Percentiles rank a stretch among this genome's conserved stretches.
These are phyloP conservation scores for Oxystoma pomonae DNA, from an alignment of 2,888 invertebrate genomes.

Conservation along the genomic window DNA sequence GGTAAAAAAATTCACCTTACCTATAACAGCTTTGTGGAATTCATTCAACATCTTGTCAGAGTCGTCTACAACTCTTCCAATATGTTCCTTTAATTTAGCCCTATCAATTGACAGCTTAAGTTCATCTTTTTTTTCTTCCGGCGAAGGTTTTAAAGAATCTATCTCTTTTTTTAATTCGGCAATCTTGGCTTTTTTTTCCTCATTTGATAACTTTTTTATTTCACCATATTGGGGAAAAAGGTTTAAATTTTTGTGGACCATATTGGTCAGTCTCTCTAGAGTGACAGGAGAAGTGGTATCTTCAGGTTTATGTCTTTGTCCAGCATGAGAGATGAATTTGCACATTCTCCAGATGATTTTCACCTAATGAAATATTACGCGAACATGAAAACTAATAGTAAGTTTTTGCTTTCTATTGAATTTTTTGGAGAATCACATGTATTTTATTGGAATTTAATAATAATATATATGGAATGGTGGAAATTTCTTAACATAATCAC, in stretches of 20 bases:
- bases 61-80: neutral
- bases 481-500: no score
- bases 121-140: constrained; percentile 10
- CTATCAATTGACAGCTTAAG: neutral
- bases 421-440: no score
- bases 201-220: constrained; percentile 19
- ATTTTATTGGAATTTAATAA: no score
- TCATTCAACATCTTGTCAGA: neutral
- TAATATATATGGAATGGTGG: no score
- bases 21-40: neutral
- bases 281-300: constrained; percentile 13
- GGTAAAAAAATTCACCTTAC: no score
- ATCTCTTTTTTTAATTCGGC: constrained; percentile 13
- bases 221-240: constrained; percentile 31
- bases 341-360: constrained; percentile 31
- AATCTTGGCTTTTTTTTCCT: constrained; percentile 12
- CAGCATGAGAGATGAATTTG: constrained; percentile 23
- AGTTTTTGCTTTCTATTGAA: no score
- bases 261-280: constrained; percentile 21
- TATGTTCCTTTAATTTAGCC: neutral
- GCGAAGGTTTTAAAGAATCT: constrained; percentile 4
- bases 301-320: constrained; percentile 17
- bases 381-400: neutral
- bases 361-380: constrained; percentile 21
- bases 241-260: constrained; percentile 26